Evolutionary conservation across 2,797 vertebrate genomes (phyloP), one percentile per base, ranked within the genome.

Genomic region (Pangasius krempfi): DNA sequence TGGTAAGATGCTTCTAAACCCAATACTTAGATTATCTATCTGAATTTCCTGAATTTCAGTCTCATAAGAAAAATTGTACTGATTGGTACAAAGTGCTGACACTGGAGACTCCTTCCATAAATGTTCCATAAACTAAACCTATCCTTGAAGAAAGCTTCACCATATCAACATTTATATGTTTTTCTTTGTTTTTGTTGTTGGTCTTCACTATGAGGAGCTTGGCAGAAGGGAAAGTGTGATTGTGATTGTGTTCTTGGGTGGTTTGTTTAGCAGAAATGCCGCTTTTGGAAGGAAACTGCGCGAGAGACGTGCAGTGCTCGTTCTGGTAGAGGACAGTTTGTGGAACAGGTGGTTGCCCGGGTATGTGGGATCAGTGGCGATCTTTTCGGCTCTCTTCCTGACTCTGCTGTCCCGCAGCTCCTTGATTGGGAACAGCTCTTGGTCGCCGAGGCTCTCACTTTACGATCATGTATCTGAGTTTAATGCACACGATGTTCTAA

Each of bases 301-400:
- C 4, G 5, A 62, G 54, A 20, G 30, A 58, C 13, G 56, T 82
- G 54, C 33, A 2, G 18, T 18, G 13, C 30, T 37, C 30, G 9
- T 30, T 50, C 40, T 20, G 1, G 50, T 20, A 30, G 44, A 50
- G 82, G 82, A 84, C 62, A 84, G 82, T 66, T 68, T 84, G 82
- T 12, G 27, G 82, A 84, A 68, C 60, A 84, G 62, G 82, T 66
- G 82, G 82, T 66, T 84, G 27, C 40, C 40, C 9, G 44, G 82
- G 62, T 68, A 68, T 84, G 82, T 84, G 82, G 82, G 47, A 83
- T 62, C 56, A 44, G 80, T 60, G 79, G 56, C 56, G 78, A 82
- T 64, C 58, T 83, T 83, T 62, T 83, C 37, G 20, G 47, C 75
- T 78, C 47, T 52, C 13, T 78, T 52, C 47, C 75, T 30, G 9